Evolutionary conservation across 2,113 vertebrate genomes (phyloP), one percentile per base, ranked within the genome.

Genomic region (Xiphias gladius): DNA sequence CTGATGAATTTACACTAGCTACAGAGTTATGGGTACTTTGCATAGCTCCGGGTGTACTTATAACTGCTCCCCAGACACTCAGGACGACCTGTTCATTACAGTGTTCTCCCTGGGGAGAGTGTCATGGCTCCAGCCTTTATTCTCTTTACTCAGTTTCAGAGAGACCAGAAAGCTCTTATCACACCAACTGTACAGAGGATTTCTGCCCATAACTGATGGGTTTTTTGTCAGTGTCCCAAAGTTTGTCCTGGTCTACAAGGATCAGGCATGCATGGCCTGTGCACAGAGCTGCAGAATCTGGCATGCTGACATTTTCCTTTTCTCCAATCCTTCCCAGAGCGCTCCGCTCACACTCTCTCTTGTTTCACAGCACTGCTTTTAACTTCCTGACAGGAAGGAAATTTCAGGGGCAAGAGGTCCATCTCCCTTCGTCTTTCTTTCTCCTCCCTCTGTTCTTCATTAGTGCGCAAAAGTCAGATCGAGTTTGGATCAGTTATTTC

Each of bases 401-500:
- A 67, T 80, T 74, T 88, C 41, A 61, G 78, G 83, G 86, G 89
- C 83, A 77, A 17, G 66, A 73, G 73, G 77, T 87, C 68, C 86
- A 84, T 83, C 78, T 59, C 85, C 61, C 73, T 67, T 62, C 32
- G 16, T 55, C 72, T 64, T 70, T 68, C 35, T 58, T 62, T 75
- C 68, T 74, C 76, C 73, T 67, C 85, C 55, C 78, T 72, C 73
- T 73, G 86, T 75, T 89, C 89, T 90, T 90, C 93, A 93, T 90
- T 89, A 90, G 88, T 55, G 79, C 17, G 28, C 76, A 50, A 83
- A 88, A 92, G 87, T 89, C 78, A 63, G 79, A 82, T 83, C 85
- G 43, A 89, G 71, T 91, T 90, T 83, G 87, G 91, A 91, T 84
- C 82, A 88, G 93, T 94, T 94, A 94, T 94, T 93, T 92, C 80